Evolutionary conservation across 2,888 invertebrate species (phyloP).

Genomic region (Campoplex capitator): DNA sequence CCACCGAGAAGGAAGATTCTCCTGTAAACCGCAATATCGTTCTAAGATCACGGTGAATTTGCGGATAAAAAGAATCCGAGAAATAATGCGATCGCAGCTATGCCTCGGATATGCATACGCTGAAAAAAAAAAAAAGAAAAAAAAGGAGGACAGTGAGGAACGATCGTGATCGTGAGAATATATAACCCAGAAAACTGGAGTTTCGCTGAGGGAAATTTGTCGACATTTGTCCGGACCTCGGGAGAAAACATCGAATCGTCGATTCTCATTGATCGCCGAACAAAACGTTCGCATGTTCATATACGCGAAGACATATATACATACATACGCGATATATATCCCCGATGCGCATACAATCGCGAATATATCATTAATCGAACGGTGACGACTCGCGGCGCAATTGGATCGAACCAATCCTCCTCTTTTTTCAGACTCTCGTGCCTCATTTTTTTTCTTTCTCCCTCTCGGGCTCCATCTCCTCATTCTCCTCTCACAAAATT

Average conservation of each 20-base stretch:
- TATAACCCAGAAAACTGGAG: conserved; percentile 5
- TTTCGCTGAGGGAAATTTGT: conserved; percentile 48
- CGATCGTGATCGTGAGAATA: conserved; percentile 29
- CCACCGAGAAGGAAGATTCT: conserved; percentile 32
- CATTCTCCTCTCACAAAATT: conserved; percentile 76
- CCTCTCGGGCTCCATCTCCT: conserved; percentile 45
- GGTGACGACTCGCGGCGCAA: conserved; percentile 55
- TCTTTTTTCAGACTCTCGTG: conserved; percentile 30
- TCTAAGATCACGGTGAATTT: conserved; percentile 41
- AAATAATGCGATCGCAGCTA: conserved; percentile 9
- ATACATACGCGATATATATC: too few relatives aligned
- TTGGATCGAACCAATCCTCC: conserved; percentile 60
- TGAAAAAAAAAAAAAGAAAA: neutral
- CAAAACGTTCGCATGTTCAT: neutral
- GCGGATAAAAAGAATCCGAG: conserved; percentile 17
- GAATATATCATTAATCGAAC: conserved; percentile 69
- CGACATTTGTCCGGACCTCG: conserved; percentile 35
- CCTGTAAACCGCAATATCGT: conserved; percentile 22
- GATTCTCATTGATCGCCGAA: conserved; percentile 30
- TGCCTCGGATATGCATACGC: neutral
- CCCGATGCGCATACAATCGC: conserved; percentile 9
- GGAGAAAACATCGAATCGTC: conserved; percentile 39
- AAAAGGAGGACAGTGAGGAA: neutral
- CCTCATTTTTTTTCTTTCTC: conserved; percentile 31
- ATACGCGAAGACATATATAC: conserved; percentile 1